These are phyloP conservation scores for Anas platyrhynchos DNA, from an alignment of 2,113 vertebrate genomes.

Conservation along the genomic window DNA sequence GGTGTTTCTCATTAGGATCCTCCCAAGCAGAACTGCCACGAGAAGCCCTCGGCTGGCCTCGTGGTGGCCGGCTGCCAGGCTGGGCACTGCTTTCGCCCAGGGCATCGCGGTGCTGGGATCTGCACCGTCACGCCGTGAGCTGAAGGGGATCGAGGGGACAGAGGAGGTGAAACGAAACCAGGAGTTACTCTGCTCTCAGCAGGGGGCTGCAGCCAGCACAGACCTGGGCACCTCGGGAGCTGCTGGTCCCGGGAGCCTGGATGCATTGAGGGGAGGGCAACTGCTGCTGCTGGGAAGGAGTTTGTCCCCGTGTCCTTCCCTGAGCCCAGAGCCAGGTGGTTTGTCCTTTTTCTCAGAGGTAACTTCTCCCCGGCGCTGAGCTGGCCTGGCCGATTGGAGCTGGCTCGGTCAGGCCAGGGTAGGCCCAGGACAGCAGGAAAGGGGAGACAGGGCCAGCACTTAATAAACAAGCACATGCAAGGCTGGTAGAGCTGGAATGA, in stretches of 20 bases:
- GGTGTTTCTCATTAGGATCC: background rate
- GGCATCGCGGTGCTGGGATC: background rate
- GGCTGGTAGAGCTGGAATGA: background rate
- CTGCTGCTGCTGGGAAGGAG: background rate
- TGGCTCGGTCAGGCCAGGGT: background rate
- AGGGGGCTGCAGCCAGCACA: background rate
- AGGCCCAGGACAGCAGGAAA: background rate
- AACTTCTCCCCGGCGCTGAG: background rate
- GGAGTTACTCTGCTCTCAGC: rapidly evolving
- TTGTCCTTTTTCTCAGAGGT: background rate
- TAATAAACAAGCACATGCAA: background rate
- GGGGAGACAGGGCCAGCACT: background rate
- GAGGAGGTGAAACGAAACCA: background rate
- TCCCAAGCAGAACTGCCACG: background rate
- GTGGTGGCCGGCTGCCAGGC: background rate
- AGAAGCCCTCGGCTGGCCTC: background rate
- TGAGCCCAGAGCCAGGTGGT: background rate
- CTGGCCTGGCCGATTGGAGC: background rate
- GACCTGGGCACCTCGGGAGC: rapidly evolving
- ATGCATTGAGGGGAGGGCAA: background rate
- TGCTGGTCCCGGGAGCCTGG: background rate
- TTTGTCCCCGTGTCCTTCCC: background rate
- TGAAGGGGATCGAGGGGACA: background rate
- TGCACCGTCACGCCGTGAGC: background rate
- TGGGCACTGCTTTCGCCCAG: background rate